Evolutionary conservation across 2,113 vertebrate genomes (phyloP).

Genomic region (Chinchilla lanigera): DNA sequence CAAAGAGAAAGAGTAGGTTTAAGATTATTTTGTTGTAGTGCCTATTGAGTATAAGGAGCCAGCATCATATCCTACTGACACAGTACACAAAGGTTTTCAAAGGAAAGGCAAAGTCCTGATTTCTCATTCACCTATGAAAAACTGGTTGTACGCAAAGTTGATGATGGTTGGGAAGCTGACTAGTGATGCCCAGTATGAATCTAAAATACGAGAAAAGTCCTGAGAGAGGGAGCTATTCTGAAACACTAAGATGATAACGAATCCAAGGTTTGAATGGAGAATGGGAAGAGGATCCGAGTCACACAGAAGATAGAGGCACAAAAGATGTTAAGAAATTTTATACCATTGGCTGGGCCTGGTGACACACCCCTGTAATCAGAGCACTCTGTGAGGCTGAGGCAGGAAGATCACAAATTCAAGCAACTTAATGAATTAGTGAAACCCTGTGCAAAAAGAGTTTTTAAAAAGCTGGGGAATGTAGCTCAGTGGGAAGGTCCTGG

Average conservation of each 20-base stretch:
- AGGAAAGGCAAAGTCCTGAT: slow-evolving; percentile 5
- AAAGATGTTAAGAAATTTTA: not conserved
- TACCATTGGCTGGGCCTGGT: not conserved
- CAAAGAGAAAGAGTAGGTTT: not conserved
- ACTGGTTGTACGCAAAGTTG: not conserved
- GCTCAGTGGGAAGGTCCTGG: not conserved
- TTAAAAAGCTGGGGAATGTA: not conserved
- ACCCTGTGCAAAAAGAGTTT: not conserved
- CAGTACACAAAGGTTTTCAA: not conserved
- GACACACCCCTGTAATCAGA: not conserved
- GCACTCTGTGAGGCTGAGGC: not conserved
- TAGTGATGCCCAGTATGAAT: not conserved
- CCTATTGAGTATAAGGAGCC: not conserved
- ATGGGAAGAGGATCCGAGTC: not conserved
- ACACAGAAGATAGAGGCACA: not conserved
- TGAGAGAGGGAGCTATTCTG: not conserved
- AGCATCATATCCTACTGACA: not conserved
- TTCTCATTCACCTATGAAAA: slow-evolving; percentile 32
- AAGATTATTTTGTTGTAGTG: not conserved
- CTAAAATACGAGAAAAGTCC: not conserved
- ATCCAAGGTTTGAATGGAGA: not conserved
- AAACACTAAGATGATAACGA: not conserved
- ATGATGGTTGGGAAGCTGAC: not conserved
- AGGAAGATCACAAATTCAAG: not conserved
- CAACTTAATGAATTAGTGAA: not conserved